A percentile compares a stretch with the other conserved stretches of the same genome.
Evolutionary conservation across 2,113 vertebrate genomes (phyloP).

Genomic region (Trichomycterus rosablanca): DNA sequence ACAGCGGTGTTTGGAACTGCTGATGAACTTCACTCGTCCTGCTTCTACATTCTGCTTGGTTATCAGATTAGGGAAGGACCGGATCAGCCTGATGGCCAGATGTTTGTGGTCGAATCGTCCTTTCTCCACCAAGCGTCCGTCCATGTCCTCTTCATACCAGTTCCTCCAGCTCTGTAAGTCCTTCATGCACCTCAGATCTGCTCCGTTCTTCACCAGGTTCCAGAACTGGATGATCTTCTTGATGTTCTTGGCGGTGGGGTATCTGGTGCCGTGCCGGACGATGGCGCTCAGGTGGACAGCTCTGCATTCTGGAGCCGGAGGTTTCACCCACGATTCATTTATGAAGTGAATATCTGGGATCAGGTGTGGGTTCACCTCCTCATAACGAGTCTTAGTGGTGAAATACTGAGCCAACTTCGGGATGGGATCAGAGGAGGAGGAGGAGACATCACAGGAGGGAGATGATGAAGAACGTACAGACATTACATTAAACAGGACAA

Average conservation of each 20-base stretch:
- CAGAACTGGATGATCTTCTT: slow-evolving; percentile 72
- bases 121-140: slow-evolving; percentile 78
- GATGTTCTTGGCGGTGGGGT: slow-evolving; percentile 79
- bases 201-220: slow-evolving; percentile 52
- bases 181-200: slow-evolving; percentile 48
- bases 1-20: slow-evolving; percentile 91
- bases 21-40: slow-evolving; percentile 71
- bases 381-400: slow-evolving; percentile 85
- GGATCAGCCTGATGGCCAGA: slow-evolving; percentile 76
- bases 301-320: slow-evolving; percentile 63
- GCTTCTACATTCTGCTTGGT: slow-evolving; percentile 59
- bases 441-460: too few species aligned
- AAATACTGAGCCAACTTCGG: slow-evolving; percentile 73
- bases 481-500: slow-evolving; percentile 11
- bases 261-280: slow-evolving; percentile 85
- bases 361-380: slow-evolving; percentile 77
- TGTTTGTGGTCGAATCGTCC: slow-evolving; percentile 75
- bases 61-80: slow-evolving; percentile 78
- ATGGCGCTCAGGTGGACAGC: slow-evolving; percentile 77
- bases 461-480: not conserved
- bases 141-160: slow-evolving; percentile 86
- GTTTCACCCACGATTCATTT: slow-evolving; percentile 58
- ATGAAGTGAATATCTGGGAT: slow-evolving; percentile 65
- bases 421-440: slow-evolving; percentile 5
- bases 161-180: slow-evolving; percentile 71